phyloP scores from a whole-genome alignment of 2,888 invertebrate species.

The Trilocha varians region DNA sequence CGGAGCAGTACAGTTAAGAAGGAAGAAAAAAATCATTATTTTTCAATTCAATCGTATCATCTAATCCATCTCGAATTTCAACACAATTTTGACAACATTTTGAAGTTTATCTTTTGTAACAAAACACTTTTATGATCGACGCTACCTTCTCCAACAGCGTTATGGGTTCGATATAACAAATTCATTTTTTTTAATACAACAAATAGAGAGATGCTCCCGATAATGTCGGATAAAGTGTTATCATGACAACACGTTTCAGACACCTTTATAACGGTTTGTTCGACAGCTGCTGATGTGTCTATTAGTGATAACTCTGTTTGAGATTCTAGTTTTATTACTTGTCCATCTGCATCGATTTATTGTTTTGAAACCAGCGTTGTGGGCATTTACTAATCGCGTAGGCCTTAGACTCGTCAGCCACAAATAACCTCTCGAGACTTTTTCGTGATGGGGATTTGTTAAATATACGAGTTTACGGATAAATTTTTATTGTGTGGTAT shows the following conservation, averaged over 20 bases:
- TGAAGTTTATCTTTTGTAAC: not conserved
- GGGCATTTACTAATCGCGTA: no score
- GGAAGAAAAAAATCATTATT: no score
- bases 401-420: no score
- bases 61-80: no score
- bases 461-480: no score
- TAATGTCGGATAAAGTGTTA: slow-evolving; percentile 34
- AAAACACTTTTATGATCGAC: slow-evolving; percentile 21
- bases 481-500: no score
- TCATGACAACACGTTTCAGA: slow-evolving; percentile 37
- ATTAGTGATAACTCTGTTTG: slow-evolving; percentile 9
- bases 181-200: slow-evolving; percentile 39
- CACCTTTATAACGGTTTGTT: slow-evolving; percentile 65
- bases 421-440: no score
- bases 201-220: slow-evolving; percentile 61
- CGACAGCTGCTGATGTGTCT: slow-evolving; percentile 56
- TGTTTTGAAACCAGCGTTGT: no score
- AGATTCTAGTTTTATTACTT: not conserved
- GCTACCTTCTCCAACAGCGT: slow-evolving; percentile 17
- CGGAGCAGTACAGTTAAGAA: no score
- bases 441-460: no score
- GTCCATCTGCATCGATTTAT: no score
- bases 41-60: no score
- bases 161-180: slow-evolving; percentile 29
- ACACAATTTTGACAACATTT: not conserved